A percentile compares a stretch with the other conserved stretches of the same genome.
These are phyloP conservation scores for Heterotilapia buettikoferi DNA, from an alignment of 2,113 vertebrate species.

Conservation along the genomic window DNA sequence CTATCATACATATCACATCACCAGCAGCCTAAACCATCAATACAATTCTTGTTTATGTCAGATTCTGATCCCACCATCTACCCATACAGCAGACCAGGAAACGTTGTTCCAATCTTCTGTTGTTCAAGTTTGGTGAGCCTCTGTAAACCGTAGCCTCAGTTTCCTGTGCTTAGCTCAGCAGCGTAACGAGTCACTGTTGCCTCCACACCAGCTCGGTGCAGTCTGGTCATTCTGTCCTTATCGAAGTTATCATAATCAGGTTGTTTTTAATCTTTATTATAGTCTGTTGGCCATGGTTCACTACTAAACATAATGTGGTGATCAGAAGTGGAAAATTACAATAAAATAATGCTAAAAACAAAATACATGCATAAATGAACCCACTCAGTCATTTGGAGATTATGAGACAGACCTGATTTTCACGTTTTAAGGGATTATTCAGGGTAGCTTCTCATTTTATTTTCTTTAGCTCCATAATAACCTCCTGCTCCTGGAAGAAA, in stretches of 20 bases:
- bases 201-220: neutral
- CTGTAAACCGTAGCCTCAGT: neutral
- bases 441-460: neutral
- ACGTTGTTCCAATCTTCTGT: neutral
- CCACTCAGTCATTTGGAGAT: neutral
- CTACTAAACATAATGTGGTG: accelerated
- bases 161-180: neutral
- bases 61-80: neutral
- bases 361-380: neutral
- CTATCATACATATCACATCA: accelerated
- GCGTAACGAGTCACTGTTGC: neutral
- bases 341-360: neutral
- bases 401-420: neutral
- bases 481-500: neutral
- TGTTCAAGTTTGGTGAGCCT: neutral
- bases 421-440: neutral
- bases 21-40: neutral
- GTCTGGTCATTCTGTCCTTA: neutral
- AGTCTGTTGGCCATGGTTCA: neutral
- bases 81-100: accelerated
- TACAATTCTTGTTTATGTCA: neutral
- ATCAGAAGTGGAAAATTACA: neutral
- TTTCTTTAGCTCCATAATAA: neutral
- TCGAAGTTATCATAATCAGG: neutral
- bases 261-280: neutral